phyloP scores from a whole-genome alignment of 1,140 invertebrate species.

The Scaptodrosophila lebanonensis region DNA sequence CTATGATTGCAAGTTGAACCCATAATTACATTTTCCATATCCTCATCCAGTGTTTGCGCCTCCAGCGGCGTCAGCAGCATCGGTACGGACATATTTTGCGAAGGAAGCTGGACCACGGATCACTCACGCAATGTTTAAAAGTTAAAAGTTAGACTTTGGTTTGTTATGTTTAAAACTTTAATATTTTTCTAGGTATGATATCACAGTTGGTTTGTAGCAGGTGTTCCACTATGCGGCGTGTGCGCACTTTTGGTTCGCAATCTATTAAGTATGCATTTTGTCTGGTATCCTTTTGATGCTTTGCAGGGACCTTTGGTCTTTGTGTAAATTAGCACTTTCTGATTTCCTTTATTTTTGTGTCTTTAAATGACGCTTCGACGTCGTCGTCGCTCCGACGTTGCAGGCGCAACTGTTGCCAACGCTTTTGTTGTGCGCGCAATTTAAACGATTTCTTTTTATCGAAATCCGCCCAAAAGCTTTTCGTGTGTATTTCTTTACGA shows the following conservation, averaged over 20 bases:
- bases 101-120: too few relatives aligned
- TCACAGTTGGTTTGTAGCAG: slow-evolving; percentile 50
- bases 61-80: slow-evolving; percentile 58
- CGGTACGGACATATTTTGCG: slow-evolving; percentile 48
- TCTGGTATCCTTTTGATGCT: slow-evolving; percentile 12
- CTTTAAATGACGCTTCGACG: slow-evolving; percentile 45
- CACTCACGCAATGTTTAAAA: too few relatives aligned
- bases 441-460: slow-evolving; percentile 74
- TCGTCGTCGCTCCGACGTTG: slow-evolving; percentile 55
- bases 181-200: slow-evolving; percentile 24
- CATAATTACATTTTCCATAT: slow-evolving; percentile 67
- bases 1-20: not conserved
- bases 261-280: slow-evolving; percentile 56
- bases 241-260: slow-evolving; percentile 38
- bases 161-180: not conserved
- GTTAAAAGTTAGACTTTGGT: too few relatives aligned
- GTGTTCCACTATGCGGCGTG: slow-evolving; percentile 55
- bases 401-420: slow-evolving; percentile 61
- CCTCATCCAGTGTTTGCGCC: slow-evolving; percentile 45
- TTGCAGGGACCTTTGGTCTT: too few relatives aligned
- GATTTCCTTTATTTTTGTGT: not conserved
- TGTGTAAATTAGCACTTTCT: slow-evolving; percentile 31
- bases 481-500: slow-evolving; percentile 45
- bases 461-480: slow-evolving; percentile 56
- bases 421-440: slow-evolving; percentile 70